Evolutionary conservation across 2,113 vertebrate genomes (phyloP).

Genomic region (Perognathus longimembris): DNA sequence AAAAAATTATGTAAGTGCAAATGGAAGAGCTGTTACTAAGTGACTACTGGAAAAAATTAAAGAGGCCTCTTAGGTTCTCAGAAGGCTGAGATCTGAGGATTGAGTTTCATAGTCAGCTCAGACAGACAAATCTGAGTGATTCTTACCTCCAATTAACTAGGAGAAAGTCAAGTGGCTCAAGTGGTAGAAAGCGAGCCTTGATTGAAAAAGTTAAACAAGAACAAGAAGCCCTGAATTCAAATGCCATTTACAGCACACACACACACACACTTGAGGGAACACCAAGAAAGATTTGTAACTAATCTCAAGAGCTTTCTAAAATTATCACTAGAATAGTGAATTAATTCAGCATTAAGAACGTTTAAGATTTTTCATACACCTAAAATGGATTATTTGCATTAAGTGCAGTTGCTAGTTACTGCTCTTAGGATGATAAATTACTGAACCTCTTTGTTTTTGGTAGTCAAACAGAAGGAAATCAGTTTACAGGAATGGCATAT

Average conservation of each 20-base stretch:
- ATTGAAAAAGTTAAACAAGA: too few relatives aligned
- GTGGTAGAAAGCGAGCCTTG: too few relatives aligned
- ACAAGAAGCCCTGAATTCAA: too few relatives aligned
- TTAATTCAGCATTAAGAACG: constrained; percentile 38
- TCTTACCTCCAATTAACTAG: too few relatives aligned
- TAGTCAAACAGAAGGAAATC: constrained; percentile 95
- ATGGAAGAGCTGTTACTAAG: constrained; percentile 45
- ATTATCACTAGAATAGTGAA: constrained; percentile 69
- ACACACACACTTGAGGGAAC: neutral
- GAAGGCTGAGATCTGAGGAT: too few relatives aligned
- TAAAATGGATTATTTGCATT: neutral
- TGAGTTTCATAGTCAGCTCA: too few relatives aligned
- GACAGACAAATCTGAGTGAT: too few relatives aligned
- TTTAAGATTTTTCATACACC: neutral
- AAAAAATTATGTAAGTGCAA: neutral
- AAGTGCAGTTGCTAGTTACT: neutral
- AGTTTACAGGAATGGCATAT: constrained; percentile 98
- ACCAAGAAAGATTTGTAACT: constrained; percentile 43
- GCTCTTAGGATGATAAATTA: neutral
- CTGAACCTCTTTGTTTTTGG: constrained; percentile 80
- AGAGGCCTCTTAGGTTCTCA: neutral
- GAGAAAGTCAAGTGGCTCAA: too few relatives aligned
- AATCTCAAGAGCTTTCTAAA: constrained; percentile 65
- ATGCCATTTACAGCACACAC: too few relatives aligned
- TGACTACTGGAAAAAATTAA: constrained; percentile 29